phyloP scores from a whole-genome alignment of 2,113 vertebrate species.

The Isurus oxyrinchus region DNA sequence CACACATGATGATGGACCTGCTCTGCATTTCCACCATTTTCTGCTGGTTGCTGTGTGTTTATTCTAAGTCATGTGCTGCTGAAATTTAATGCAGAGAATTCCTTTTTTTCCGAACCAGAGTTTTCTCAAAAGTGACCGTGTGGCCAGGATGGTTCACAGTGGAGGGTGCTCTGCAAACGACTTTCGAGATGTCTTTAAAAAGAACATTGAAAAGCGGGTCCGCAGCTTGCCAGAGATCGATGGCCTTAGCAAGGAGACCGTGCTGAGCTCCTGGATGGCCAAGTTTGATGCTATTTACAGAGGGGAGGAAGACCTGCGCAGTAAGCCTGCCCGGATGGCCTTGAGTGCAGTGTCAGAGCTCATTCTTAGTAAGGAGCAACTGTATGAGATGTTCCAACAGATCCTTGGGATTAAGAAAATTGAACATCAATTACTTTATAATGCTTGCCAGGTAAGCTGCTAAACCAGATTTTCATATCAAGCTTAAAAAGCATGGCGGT shows the following conservation, averaged over 20 bases:
- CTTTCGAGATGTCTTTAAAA: conserved; percentile 94
- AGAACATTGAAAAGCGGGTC: conserved; percentile 91
- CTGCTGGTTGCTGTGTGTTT: not conserved
- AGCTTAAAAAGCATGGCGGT: not conserved
- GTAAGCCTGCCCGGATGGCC: conserved; percentile 71
- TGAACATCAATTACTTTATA: conserved; percentile 94
- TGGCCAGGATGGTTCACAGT: conserved; percentile 88
- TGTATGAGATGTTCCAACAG: conserved; percentile 98
- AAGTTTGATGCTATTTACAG: conserved; percentile 90
- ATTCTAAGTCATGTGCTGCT: not conserved
- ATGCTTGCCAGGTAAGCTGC: conserved; percentile 83
- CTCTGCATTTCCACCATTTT: not conserved
- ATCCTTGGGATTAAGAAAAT: conserved; percentile 87
- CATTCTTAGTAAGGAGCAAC: conserved; percentile 94
- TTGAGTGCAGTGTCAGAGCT: conserved; percentile 84
- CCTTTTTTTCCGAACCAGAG: conserved; percentile 59
- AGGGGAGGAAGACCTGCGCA: conserved; percentile 82
- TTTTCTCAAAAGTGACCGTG: conserved; percentile 90
- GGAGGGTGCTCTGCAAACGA: conserved; percentile 90
- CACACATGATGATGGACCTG: not conserved
- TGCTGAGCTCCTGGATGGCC: conserved; percentile 92
- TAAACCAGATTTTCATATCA: not conserved
- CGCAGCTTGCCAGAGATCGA: conserved; percentile 92
- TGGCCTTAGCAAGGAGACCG: conserved; percentile 94
- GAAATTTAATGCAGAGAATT: not conserved